These are phyloP conservation scores for Chironomus tepperi DNA, from an alignment of 1,140 invertebrate genomes.

Conservation along the genomic window DNA sequence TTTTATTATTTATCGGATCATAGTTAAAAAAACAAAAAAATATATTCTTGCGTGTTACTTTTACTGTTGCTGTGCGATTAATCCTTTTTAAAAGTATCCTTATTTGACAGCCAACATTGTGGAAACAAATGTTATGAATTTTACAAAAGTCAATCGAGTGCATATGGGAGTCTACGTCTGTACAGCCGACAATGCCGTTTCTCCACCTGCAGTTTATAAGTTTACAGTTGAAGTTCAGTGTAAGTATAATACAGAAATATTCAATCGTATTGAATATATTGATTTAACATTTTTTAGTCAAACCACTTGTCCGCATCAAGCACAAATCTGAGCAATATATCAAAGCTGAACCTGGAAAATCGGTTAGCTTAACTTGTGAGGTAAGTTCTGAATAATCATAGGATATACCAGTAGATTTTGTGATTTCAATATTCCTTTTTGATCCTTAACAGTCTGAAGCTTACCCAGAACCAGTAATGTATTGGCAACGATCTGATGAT, in stretches of 20 bases:
- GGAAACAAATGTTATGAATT: slow-evolving; percentile 60
- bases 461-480: slow-evolving; percentile 72
- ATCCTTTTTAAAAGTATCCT: too few species aligned
- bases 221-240: slow-evolving; percentile 80
- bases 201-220: slow-evolving; percentile 68
- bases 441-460: slow-evolving; percentile 60
- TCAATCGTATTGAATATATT: too few species aligned
- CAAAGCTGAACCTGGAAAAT: background rate
- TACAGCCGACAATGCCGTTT: slow-evolving; percentile 78
- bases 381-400: slow-evolving; percentile 37
- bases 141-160: slow-evolving; percentile 69
- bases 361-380: slow-evolving; percentile 65
- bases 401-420: too few species aligned
- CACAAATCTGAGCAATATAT: slow-evolving; percentile 43
- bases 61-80: too few species aligned
- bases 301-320: slow-evolving; percentile 71
- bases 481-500: slow-evolving; percentile 71
- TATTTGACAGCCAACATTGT: slow-evolving; percentile 25
- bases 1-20: too few species aligned
- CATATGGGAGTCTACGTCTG: slow-evolving; percentile 84
- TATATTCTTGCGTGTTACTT: too few species aligned
- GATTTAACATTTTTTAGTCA: slow-evolving; percentile 55
- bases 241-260: slow-evolving; percentile 52
- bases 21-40: too few species aligned
- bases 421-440: too few species aligned